Percentiles rank a stretch among this genome's conserved stretches.
phyloP scores from a whole-genome alignment of 2,888 invertebrate genomes.

The Dorcus hopei region DNA sequence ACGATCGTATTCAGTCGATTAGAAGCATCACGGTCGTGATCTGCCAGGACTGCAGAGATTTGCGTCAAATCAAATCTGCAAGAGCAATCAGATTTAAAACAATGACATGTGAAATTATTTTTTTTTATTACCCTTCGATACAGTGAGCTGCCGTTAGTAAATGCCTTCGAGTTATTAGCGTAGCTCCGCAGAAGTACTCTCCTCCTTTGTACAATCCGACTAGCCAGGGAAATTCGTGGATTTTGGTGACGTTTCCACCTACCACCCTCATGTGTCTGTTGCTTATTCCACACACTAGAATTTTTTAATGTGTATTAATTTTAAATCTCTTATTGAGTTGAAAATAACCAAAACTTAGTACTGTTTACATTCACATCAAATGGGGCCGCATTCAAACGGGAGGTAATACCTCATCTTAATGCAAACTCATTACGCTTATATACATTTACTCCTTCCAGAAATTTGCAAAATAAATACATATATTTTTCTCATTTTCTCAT shows the following conservation, averaged over 20 bases:
- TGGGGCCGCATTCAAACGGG: no score
- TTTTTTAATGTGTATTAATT: neutral
- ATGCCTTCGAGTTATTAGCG: constrained; percentile 66
- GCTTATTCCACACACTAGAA: constrained; percentile 59
- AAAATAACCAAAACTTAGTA: no score
- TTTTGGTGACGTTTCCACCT: constrained; percentile 63
- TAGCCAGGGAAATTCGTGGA: constrained; percentile 75
- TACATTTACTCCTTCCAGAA: no score
- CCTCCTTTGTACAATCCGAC: constrained; percentile 66
- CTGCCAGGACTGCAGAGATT: constrained; percentile 56
- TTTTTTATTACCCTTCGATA: constrained; percentile 60
- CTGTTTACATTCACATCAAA: no score
- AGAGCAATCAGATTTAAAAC: neutral
- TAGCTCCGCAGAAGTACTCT: constrained; percentile 70
- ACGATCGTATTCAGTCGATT: constrained; percentile 50
- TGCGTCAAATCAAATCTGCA: constrained; percentile 55
- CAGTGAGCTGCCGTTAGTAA: constrained; percentile 77
- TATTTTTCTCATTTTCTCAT: no score
- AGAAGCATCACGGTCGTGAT: constrained; percentile 55
- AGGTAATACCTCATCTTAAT: no score
- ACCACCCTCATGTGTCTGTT: constrained; percentile 63
- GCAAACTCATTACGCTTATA: no score
- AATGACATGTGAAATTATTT: neutral
- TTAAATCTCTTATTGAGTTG: no score
- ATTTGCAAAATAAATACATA: no score